Evolutionary conservation across 2,797 vertebrate genomes (phyloP).

Genomic region (Pangasius sanitwongsei): DNA sequence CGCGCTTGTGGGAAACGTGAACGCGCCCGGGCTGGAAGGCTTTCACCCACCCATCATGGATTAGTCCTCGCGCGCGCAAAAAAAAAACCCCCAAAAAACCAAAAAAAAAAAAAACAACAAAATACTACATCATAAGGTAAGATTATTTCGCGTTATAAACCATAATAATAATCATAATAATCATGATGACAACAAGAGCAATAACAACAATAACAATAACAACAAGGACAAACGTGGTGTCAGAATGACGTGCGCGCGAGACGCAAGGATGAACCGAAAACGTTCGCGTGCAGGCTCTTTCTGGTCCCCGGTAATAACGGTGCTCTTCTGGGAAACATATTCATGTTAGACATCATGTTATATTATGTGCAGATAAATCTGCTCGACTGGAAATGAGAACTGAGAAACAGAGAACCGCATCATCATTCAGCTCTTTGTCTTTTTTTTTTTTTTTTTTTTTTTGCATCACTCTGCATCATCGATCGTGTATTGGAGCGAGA

Average conservation of each 20-base stretch:
- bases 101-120: not conserved
- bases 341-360: not conserved
- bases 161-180: not conserved
- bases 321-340: not conserved
- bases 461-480: slow-evolving; percentile 24
- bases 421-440: slow-evolving; percentile 20
- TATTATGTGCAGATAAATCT: not conserved
- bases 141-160: slow-evolving; percentile 5
- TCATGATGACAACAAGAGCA: not conserved
- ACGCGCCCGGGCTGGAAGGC: slow-evolving; percentile 51
- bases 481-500: slow-evolving; percentile 19
- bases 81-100: not conserved
- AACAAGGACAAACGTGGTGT: slow-evolving; percentile 15
- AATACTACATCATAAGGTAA: slow-evolving; percentile 71
- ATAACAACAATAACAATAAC: not conserved
- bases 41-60: slow-evolving; percentile 69
- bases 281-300: not conserved
- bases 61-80: slow-evolving; percentile 62
- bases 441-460: not conserved
- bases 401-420: not conserved
- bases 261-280: slow-evolving; percentile 10
- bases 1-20: slow-evolving; percentile 61
- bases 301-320: not conserved
- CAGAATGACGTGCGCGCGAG: slow-evolving; percentile 10
- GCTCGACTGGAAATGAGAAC: not conserved